These are phyloP conservation scores for Hypanus sabinus DNA, from an alignment of 2,113 vertebrate genomes.

Conservation along the genomic window DNA sequence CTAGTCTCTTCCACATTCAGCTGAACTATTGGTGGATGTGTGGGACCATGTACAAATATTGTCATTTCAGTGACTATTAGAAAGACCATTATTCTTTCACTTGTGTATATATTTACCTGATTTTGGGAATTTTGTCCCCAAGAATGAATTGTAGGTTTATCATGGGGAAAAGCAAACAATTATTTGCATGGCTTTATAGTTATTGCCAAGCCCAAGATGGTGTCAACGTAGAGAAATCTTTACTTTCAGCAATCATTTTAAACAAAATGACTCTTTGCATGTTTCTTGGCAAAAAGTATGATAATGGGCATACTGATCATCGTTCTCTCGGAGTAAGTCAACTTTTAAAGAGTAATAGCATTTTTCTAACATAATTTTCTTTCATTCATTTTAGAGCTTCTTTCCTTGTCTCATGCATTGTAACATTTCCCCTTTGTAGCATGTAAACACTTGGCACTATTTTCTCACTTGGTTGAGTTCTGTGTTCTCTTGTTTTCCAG, in stretches of 20 bases:
- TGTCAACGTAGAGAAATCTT: background rate
- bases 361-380: background rate
- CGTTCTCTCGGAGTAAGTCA: background rate
- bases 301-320: background rate
- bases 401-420: background rate
- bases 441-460: background rate
- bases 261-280: background rate
- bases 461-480: slow-evolving; percentile 21
- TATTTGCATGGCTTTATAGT: background rate
- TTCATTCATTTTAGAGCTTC: background rate
- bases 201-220: background rate
- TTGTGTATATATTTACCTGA: background rate
- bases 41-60: too few relatives aligned
- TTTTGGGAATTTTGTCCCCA: background rate
- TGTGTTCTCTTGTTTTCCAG: slow-evolving; percentile 32
- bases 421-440: background rate
- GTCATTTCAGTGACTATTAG: background rate
- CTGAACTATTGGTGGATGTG: background rate
- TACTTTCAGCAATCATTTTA: background rate
- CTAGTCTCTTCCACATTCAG: background rate
- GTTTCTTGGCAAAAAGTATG: background rate
- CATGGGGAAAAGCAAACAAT: background rate
- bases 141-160: background rate
- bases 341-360: background rate
- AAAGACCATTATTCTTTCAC: background rate